These are phyloP conservation scores for Condylostylus longicornis DNA, from an alignment of 1,140 invertebrate genomes.

Conservation along the genomic window DNA sequence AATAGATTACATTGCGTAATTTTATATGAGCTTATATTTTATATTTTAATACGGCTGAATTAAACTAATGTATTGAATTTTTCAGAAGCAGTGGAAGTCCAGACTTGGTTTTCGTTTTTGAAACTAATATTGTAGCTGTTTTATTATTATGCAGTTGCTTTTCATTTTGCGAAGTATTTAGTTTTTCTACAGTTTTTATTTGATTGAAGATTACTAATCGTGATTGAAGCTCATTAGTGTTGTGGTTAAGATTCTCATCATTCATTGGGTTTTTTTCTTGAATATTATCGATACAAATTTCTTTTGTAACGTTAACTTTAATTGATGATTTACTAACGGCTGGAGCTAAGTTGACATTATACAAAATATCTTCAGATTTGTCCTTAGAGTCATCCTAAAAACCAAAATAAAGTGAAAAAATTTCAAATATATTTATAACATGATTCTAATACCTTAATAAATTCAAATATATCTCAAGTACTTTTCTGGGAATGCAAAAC, in stretches of 20 bases:
- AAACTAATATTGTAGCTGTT: slow-evolving; percentile 32
- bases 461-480: slow-evolving; percentile 33
- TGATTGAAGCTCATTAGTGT: slow-evolving; percentile 26
- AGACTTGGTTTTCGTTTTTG: slow-evolving; percentile 33
- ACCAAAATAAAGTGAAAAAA: background rate
- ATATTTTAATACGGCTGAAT: no score
- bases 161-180: background rate
- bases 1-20: no score
- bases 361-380: background rate
- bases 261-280: slow-evolving; percentile 6
- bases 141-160: slow-evolving; percentile 15
- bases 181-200: slow-evolving; percentile 12
- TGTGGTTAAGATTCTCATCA: slow-evolving; percentile 29
- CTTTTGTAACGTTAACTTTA: slow-evolving; percentile 18
- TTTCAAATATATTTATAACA: background rate
- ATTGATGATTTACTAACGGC: background rate
- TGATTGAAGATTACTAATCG: slow-evolving; percentile 12
- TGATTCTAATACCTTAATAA: background rate
- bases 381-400: no score
- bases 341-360: slow-evolving; percentile 1
- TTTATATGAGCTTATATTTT: no score
- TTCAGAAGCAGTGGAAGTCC: slow-evolving; percentile 31
- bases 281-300: slow-evolving; percentile 12
- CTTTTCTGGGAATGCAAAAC: slow-evolving; percentile 28
- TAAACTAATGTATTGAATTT: slow-evolving; percentile 32